Conservation (phyloP, 2,113 vertebrate genomes). For the Malaclemys terrapin region DNA sequence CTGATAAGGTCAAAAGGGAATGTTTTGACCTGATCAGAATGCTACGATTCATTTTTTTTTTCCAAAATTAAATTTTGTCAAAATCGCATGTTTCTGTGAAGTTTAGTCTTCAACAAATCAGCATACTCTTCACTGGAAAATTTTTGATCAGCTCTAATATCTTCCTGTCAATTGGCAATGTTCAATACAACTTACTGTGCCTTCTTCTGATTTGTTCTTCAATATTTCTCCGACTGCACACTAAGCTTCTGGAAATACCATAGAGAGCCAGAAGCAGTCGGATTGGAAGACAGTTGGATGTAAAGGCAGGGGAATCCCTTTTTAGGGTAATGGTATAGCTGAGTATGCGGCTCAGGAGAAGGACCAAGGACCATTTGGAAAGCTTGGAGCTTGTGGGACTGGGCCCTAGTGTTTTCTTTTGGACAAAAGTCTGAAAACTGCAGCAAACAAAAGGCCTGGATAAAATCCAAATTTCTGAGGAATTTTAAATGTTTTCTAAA, state of each 20-base stretch:
- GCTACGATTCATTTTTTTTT: neutral
- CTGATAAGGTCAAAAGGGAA: neutral
- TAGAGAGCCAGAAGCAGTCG: neutral
- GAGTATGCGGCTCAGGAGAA: neutral
- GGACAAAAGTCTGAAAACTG: neutral
- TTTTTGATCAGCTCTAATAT: neutral
- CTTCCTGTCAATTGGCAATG: neutral
- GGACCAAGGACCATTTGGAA: neutral
- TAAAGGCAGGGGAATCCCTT: neutral
- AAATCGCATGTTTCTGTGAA: neutral
- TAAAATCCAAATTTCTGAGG: neutral
- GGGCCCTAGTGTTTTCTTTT: neutral
- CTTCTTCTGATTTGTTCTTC: neutral
- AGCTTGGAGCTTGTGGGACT: neutral
- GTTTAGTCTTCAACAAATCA: neutral
- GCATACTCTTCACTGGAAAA: neutral
- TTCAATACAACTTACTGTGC: neutral
- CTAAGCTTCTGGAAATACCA: neutral
- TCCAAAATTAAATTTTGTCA: neutral
- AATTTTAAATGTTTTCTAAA: neutral
- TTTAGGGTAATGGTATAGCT: neutral
- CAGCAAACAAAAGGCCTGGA: constrained; percentile 7
- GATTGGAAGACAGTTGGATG: neutral
- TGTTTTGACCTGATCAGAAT: neutral
- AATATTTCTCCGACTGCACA: neutral